Percentiles rank a stretch among this genome's conserved stretches.
Evolutionary conservation across 2,797 vertebrate genomes (phyloP).

Genomic region (Luscinia luscinia): DNA sequence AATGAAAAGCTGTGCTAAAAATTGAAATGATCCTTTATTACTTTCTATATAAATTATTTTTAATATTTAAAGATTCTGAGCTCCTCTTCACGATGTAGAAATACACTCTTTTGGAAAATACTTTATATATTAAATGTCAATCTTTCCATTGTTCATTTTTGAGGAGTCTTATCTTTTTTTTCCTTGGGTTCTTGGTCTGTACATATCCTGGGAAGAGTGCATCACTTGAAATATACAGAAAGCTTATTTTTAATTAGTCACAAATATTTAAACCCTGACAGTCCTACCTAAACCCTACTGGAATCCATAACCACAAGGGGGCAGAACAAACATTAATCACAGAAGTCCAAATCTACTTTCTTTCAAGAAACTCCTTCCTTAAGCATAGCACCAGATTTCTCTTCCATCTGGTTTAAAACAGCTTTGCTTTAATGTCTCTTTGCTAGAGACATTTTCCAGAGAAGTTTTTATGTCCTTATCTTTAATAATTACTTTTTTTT

Average conservation of each 20-base stretch:
- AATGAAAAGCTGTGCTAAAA: background rate
- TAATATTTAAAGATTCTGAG: background rate
- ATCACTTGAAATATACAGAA: background rate
- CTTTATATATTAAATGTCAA: background rate
- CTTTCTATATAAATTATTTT: background rate
- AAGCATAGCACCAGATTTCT: background rate
- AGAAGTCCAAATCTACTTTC: background rate
- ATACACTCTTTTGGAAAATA: background rate
- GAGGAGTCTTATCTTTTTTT: background rate
- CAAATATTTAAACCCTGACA: background rate
- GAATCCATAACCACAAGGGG: conserved; percentile 55
- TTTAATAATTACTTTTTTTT: background rate
- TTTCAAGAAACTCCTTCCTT: background rate
- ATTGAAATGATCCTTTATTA: background rate
- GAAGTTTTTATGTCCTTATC: background rate
- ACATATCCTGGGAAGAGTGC: background rate
- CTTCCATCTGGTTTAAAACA: background rate
- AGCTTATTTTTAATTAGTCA: background rate
- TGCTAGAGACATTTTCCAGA: background rate
- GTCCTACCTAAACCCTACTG: background rate
- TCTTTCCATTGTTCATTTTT: background rate
- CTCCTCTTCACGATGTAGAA: background rate
- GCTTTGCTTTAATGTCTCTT: background rate
- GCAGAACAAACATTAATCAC: conserved; percentile 61
- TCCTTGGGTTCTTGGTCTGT: background rate